Evolutionary conservation across 2,888 invertebrate species (phyloP).

Genomic region (Caradrina kadenii): DNA sequence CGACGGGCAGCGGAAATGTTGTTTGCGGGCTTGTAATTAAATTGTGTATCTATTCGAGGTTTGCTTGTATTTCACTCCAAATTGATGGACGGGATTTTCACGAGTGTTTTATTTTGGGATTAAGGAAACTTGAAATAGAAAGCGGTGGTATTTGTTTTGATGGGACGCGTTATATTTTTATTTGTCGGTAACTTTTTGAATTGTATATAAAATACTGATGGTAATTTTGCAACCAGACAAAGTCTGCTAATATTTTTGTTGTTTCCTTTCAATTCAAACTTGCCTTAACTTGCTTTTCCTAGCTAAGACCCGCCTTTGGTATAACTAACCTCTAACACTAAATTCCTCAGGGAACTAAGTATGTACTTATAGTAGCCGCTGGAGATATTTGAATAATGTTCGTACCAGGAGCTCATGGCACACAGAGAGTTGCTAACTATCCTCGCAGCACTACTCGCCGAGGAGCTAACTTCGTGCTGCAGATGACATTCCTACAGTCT

Average conservation of each 20-base stretch:
- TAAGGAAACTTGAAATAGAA: conserved; percentile 3
- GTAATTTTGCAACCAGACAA: neutral
- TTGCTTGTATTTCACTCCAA: conserved; percentile 22
- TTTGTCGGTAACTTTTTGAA: neutral
- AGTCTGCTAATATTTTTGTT: too few relatives aligned
- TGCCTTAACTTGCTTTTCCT: neutral
- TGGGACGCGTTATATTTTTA: neutral
- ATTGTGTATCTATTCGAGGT: conserved; percentile 46
- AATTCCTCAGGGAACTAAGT: conserved; percentile 8
- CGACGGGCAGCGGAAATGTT: conserved; percentile 44
- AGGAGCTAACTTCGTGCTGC: conserved; percentile 34
- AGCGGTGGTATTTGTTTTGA: conserved; percentile 14
- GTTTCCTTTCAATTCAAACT: neutral
- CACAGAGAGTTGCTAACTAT: conserved; percentile 18
- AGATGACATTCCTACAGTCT: conserved; percentile 26
- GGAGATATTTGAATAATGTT: conserved; percentile 2
- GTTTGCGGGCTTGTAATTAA: conserved; percentile 47
- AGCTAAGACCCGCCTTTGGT: neutral
- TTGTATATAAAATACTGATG: neutral
- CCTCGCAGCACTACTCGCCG: neutral
- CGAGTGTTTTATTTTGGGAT: neutral
- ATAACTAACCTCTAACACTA: neutral
- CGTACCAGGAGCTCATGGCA: conserved; percentile 12
- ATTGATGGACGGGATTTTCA: conserved; percentile 11
- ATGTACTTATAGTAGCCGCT: neutral